Evolutionary conservation across 2,113 vertebrate genomes (phyloP), one percentile per base, ranked within the genome.

Genomic region (Helogale parvula): DNA sequence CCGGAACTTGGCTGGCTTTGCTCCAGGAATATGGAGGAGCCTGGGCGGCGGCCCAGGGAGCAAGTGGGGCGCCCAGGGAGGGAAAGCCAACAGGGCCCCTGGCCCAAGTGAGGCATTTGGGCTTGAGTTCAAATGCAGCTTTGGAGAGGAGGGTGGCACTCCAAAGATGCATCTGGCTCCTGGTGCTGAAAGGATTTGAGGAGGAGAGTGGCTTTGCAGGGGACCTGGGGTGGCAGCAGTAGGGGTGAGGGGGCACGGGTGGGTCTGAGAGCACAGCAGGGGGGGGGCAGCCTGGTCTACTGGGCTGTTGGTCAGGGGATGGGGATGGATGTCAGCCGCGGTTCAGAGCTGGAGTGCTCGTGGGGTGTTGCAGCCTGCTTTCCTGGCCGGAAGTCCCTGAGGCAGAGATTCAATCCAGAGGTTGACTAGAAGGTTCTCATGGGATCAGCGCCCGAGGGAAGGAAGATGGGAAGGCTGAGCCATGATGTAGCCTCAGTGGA

Each of bases 101-200:
- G 21, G 27, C 4, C 21, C 4, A 9, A 27, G 74, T 19, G 60
- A 91, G 38, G 82, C 13, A 3, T 2, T 31, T 0, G 1, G 87
- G 50, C 60, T 17, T 12, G 57, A 79, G 25, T 23, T 41, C 7
- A 12, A 3, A 3, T 11, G 41, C 12, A 11, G 71, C 71, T 27
- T 23, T 33, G 9, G 35, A 31, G 88, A 68, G 21, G 54, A 35
- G 9, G 17, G n/a, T 1, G 27, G 80, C 29, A 33, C 31, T 76
- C 25, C 4, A 29, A 72, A 29, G 81, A 4, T 23, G 47, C 14
- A 19, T 1, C 66, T 63, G n/a, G 41, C 65, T 66, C 52, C 15
- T 27, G 16, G 76, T 38, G 16, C 77, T 65, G 11, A 14, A 38
- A 71, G 19, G 47, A 60, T 47, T 29, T 16, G 45, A 65, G 79